A percentile compares a stretch with the other conserved stretches of the same genome.
These are phyloP conservation scores for Hemitrygon akajei DNA, from an alignment of 2,797 vertebrate genomes.

Conservation along the genomic window DNA sequence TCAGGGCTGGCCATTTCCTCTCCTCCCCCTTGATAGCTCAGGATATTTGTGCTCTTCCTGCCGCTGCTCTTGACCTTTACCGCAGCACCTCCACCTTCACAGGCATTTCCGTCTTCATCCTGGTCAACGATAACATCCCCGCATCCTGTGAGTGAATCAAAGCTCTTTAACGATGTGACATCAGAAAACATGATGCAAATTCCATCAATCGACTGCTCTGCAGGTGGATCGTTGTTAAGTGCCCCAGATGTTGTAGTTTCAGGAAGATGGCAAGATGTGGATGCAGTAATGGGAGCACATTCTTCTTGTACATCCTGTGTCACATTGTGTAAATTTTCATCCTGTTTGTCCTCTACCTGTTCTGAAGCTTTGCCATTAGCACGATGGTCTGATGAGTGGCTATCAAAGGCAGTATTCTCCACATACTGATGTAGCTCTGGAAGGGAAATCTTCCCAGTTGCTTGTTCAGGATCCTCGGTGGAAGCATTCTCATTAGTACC, in stretches of 20 bases:
- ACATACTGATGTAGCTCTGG: constrained; percentile 13
- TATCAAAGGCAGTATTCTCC: not conserved
- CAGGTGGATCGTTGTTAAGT: constrained; percentile 77
- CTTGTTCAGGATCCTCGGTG: constrained; percentile 43
- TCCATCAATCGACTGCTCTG: constrained; percentile 82
- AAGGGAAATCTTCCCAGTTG: constrained; percentile 42
- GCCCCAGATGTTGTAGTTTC: constrained; percentile 68
- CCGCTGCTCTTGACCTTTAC: constrained; percentile 46
- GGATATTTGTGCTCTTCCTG: constrained; percentile 72
- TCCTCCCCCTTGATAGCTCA: constrained; percentile 92
- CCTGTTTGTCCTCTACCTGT: constrained; percentile 52
- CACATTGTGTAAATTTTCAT: constrained; percentile 57
- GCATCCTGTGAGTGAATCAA: constrained; percentile 97
- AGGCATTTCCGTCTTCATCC: constrained; percentile 73
- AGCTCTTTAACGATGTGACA: constrained; percentile 98
- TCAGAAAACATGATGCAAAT: constrained; percentile 90
- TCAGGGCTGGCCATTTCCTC: constrained; percentile 99
- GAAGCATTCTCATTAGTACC: constrained; percentile 40
- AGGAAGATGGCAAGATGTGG: constrained; percentile 60
- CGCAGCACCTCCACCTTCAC: constrained; percentile 40
- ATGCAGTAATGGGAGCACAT: constrained; percentile 57
- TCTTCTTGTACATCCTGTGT: constrained; percentile 50
- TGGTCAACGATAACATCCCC: constrained; percentile 96
- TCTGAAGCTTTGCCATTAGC: constrained; percentile 42
- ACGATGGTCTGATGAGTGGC: not conserved